Evolutionary conservation across 1,140 invertebrate species (phyloP), one percentile per base, ranked within the genome.

Genomic region (Achatina immaculata): DNA sequence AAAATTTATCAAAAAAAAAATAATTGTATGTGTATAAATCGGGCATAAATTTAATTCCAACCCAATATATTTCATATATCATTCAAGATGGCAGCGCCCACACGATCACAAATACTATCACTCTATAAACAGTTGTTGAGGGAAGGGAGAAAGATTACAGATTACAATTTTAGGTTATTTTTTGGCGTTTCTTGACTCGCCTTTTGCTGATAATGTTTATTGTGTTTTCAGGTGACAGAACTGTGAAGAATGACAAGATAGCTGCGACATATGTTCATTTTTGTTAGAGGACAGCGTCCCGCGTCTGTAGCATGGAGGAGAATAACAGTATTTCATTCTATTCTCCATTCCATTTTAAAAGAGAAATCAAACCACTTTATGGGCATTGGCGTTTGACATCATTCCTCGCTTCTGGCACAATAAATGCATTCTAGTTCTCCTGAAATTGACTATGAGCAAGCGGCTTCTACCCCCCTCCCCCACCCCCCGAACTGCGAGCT

Each of bases 151-250:
- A 87, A 88, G 72, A 85, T 89, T 38, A 81, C 85, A 28, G 84
- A 86, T 40, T 90, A 90, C 72, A 90, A 88, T 81, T 90, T 86
- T 78, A 85, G 89, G 89, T 90, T 83, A 14, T 28, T 40, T 65
- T 48, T n/a, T n/a, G n/a, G 0, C 31, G 36, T 38, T 14, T 19
- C 28, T 40, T 72, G 9, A 38, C 34, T 16, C 14, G 21, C 9
- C 14, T 68, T 16, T 68, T n/a, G 34, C 31, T 11, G 42, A 11
- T 38, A 14, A 34, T 42, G 16, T 72, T 14, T 11, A 51, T 51
- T 51, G 11, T 51, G 24, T 51, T 14, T 51, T 51, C 24, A 24
- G 11, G 48, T 51, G 24, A 51, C 11, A 51, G 24, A 51, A 14
- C 24, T 11, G 11, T 14, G 48, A 51, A 14, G 24, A 51, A 11